Percentiles rank a stretch among this genome's conserved stretches.
phyloP scores from a whole-genome alignment of 2,113 vertebrate species.

The Dolichallabes microphthalmus region DNA sequence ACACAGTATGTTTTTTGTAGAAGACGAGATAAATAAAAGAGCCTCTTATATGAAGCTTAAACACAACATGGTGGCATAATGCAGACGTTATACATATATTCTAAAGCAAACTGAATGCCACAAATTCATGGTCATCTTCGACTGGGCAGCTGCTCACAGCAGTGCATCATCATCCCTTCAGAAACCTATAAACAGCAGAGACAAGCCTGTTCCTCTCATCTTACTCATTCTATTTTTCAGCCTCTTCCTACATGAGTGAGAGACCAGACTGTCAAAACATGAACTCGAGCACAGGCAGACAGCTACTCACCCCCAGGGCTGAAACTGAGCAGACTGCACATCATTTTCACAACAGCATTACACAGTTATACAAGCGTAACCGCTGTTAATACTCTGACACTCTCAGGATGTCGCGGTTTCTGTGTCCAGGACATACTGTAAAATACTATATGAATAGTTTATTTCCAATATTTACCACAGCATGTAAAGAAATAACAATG shows the following conservation, averaged over 20 bases:
- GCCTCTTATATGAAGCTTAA: background rate
- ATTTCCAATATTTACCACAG: background rate
- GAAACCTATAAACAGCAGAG: background rate
- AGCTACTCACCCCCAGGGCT: slow-evolving; percentile 5
- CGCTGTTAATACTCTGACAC: background rate
- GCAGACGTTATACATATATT: background rate
- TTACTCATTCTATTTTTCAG: background rate
- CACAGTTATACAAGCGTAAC: background rate
- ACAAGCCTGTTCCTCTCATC: background rate
- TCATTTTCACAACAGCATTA: background rate
- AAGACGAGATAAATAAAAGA: background rate
- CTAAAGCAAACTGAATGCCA: background rate
- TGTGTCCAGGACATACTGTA: background rate
- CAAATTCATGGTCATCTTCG: background rate
- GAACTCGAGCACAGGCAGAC: background rate
- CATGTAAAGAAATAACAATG: background rate
- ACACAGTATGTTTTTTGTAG: background rate
- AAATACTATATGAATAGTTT: background rate
- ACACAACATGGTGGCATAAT: background rate
- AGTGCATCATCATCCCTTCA: background rate
- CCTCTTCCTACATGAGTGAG: background rate
- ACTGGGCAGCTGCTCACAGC: background rate
- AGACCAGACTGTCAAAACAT: slow-evolving; percentile 8
- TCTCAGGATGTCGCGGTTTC: background rate
- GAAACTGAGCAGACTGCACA: background rate